phyloP scores from a whole-genome alignment of 2,113 vertebrate species.

The Morone saxatilis region DNA sequence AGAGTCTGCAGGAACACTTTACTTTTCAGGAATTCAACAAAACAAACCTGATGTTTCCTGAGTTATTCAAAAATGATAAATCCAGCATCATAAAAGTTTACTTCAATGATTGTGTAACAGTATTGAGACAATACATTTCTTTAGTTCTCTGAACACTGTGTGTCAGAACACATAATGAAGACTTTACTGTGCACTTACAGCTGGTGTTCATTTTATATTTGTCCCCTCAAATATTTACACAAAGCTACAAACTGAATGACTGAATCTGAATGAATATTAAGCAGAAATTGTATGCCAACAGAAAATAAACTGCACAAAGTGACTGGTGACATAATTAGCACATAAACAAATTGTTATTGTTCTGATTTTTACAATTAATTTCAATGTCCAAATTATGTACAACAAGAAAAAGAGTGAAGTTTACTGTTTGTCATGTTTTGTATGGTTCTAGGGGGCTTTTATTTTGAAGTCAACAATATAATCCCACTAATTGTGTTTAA shows the following conservation, averaged over 20 bases:
- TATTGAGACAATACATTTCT: neutral
- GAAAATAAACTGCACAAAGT: neutral
- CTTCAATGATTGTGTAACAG: neutral
- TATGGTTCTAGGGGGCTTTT: neutral
- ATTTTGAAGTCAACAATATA: constrained; percentile 30
- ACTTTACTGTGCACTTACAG: neutral
- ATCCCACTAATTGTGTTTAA: constrained; percentile 47
- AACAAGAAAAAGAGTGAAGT: neutral
- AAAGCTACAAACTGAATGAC: neutral
- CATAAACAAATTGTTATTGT: neutral
- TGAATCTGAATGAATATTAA: neutral
- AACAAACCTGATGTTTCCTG: neutral
- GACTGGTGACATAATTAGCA: neutral
- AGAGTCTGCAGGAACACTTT: neutral
- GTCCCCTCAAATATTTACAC: neutral
- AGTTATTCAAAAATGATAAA: neutral
- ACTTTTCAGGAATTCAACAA: neutral
- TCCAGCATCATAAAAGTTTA: neutral
- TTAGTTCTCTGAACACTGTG: neutral
- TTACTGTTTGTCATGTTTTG: neutral
- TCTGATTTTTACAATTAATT: neutral
- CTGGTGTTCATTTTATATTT: neutral
- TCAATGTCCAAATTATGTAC: neutral
- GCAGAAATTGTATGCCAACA: neutral
- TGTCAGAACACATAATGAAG: neutral